phyloP scores from a whole-genome alignment of 2,888 invertebrate genomes.

The Zelleria hepariella region DNA sequence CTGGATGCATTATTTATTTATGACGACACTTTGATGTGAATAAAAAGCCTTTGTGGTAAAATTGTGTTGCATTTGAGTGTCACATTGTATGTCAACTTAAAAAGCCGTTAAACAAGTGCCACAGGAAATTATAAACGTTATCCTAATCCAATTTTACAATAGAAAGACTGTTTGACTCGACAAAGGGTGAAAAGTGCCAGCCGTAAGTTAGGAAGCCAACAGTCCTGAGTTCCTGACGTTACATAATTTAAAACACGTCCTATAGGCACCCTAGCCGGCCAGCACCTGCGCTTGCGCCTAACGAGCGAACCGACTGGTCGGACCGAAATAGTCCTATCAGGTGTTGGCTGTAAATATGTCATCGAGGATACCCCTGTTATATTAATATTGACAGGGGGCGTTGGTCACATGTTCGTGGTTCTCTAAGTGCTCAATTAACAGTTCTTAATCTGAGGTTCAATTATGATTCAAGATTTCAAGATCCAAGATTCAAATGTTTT shows the following conservation, averaged over 20 bases:
- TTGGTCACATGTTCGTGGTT: neutral
- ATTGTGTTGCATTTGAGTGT: no score
- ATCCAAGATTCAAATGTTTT: no score
- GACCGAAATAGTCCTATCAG: conserved; percentile 36
- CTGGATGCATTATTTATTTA: no score
- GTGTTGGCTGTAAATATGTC: conserved; percentile 27
- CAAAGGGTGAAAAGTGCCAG: neutral
- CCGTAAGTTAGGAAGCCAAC: neutral
- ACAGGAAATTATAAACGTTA: no score
- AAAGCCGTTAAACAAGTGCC: neutral
- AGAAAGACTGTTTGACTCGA: neutral
- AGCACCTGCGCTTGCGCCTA: conserved; percentile 1
- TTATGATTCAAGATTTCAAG: no score
- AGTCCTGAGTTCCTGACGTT: no score
- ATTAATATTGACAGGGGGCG: neutral
- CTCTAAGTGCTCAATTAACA: no score
- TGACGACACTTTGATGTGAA: no score
- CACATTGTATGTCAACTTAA: neutral
- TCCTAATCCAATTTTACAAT: no score
- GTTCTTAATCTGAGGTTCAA: no score
- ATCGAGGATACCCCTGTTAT: conserved; percentile 12
- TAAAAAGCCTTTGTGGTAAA: no score
- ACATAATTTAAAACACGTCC: neutral
- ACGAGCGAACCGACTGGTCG: conserved; percentile 23
- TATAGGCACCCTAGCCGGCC: neutral